A percentile compares a stretch with the other conserved stretches of the same genome.
These are phyloP conservation scores for Oryzias dopingdopingensis DNA, from an alignment of 2,797 vertebrate species.

Conservation along the genomic window DNA sequence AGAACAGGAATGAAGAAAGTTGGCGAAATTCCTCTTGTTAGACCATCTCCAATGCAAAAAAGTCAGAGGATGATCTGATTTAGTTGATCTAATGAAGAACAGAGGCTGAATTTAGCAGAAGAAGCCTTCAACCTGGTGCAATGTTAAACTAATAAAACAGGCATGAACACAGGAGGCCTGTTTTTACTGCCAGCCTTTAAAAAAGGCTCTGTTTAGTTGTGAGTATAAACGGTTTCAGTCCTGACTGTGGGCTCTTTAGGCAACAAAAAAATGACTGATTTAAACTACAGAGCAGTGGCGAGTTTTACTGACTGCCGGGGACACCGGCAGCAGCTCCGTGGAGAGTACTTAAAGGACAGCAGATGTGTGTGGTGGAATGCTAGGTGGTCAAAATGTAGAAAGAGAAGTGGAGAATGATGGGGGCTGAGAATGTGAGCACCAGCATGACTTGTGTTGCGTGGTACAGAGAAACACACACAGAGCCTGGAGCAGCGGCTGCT, in stretches of 20 bases:
- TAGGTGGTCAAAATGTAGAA: constrained; percentile 37
- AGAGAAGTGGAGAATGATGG: constrained; percentile 23
- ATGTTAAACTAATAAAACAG: constrained; percentile 55
- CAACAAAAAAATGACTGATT: constrained; percentile 41
- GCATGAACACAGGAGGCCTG: constrained; percentile 25
- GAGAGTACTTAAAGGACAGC: constrained; percentile 37
- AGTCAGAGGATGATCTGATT: constrained; percentile 39
- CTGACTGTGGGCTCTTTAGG: constrained; percentile 20
- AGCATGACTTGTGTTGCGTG: neutral
- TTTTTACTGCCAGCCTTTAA: constrained; percentile 13
- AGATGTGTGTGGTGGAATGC: constrained; percentile 44
- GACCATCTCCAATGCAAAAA: constrained; percentile 15
- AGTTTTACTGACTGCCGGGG: constrained; percentile 44
- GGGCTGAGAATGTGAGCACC: neutral
- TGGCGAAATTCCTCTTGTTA: neutral
- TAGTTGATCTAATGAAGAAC: constrained; percentile 47
- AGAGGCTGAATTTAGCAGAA: constrained; percentile 55
- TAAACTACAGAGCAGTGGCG: too few relatives aligned
- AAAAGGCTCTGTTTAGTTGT: constrained; percentile 2
- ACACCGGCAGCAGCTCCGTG: constrained; percentile 42
- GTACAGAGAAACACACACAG: constrained; percentile 7
- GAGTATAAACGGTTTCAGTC: too few relatives aligned
- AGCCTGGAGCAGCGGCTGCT: neutral
- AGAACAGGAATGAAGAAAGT: neutral
- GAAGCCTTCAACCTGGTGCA: constrained; percentile 46